Percentiles rank a stretch among this genome's conserved stretches.
Conservation (phyloP, 2,888 invertebrate species). For the Coecobrya sp. region DNA sequence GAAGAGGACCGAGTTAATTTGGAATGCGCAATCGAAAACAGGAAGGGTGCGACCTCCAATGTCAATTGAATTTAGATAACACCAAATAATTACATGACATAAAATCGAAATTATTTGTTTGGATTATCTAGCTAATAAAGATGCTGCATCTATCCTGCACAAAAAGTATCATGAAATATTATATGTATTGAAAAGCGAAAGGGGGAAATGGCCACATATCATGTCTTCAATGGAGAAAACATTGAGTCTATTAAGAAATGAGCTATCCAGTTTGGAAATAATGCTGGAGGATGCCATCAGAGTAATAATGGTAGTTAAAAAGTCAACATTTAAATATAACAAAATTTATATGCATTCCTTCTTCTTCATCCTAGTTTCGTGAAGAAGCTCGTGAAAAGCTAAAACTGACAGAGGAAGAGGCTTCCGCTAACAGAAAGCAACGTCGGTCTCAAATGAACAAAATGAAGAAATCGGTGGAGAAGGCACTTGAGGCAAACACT, state of each 20-base stretch:
- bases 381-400: conserved; percentile 57
- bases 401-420: conserved; percentile 56
- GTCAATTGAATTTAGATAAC: no score
- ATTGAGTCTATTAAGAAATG: conserved; percentile 14
- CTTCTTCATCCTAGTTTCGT: conserved; percentile 24
- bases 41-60: conserved; percentile 13
- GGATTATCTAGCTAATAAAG: conserved; percentile 11
- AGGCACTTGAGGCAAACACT: conserved; percentile 44
- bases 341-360: no score
- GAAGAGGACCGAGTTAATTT: not conserved
- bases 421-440: conserved; percentile 48
- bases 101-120: not conserved
- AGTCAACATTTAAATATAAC: no score
- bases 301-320: no score
- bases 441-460: conserved; percentile 60
- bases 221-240: conserved; percentile 37
- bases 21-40: conserved; percentile 57
- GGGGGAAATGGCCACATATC: conserved; percentile 64
- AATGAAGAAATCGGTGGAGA: conserved; percentile 69
- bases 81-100: no score
- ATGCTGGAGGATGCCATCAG: conserved; percentile 73
- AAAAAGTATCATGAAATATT: conserved; percentile 65
- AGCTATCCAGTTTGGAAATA: conserved; percentile 46
- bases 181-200: conserved; percentile 18
- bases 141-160: conserved; percentile 40